Evolutionary conservation across 2,888 invertebrate species (phyloP), one percentile per base, ranked within the genome.

Genomic region (Proisotoma minuta): DNA sequence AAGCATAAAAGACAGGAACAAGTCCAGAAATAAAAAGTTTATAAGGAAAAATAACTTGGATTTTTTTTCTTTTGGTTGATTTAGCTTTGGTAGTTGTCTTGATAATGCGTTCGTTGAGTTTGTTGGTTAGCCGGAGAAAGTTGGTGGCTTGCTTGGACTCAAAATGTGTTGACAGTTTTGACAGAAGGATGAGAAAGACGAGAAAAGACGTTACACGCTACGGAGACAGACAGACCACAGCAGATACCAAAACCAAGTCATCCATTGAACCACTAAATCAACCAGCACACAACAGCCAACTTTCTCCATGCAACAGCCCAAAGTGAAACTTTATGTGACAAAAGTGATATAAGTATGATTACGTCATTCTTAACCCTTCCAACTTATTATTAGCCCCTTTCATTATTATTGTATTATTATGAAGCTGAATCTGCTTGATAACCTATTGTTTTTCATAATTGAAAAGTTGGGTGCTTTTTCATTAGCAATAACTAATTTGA

Each of bases 161-260:
- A 43, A 43, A 43, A 4, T 43, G 43, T 54, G 50, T 24, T 53
- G 62, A 63, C 62, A 63, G 62, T 56, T 63, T 59, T 63, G 62
- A 63, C 62, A 63, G 56, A 23, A 48, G 57, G 52, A 62, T 49
- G 29, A 59, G 39, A 51, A 28, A 15, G 34, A 34, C 34, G 43
- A 43, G 43, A 20, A 43, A 43, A 43, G 43, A 43, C 43, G 15
- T 34, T 34, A 34, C 34, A 43, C 43, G 43, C 18, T 43, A n/a
- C 43, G 20, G 18, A 15, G 20, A 34, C 47, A 10, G n/a, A 5
- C n/a, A 47, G n/a, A 18, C 5, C 5, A 47, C 5, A 47, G 15
- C 22, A 49, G n/a, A 49, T 49, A 49, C 49, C 22, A 49, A 49
- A 24, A 5, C 43, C 15, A 43, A n/a, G 10, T 43, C 43, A n/a